Conservation (phyloP, 2,888 invertebrate genomes). For the Antheraea yamamai region DNA sequence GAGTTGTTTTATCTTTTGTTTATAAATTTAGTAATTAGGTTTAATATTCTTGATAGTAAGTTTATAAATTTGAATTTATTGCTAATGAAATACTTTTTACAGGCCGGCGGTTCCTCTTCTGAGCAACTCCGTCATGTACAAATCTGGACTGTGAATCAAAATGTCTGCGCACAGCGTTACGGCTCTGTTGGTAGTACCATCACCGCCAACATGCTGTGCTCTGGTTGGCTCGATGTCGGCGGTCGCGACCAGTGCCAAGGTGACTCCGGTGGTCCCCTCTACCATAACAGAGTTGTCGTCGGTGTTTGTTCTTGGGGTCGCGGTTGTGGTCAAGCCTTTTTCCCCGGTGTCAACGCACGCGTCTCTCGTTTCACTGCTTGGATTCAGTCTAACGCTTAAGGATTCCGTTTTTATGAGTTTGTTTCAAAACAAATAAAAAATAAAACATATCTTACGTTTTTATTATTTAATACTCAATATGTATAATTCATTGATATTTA, state of each 20-base stretch:
- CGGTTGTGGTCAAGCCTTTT: too few species aligned
- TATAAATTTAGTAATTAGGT: background rate
- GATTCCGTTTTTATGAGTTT: too few species aligned
- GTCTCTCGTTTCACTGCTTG: too few species aligned
- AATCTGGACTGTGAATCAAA: constrained; percentile 48
- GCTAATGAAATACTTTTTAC: constrained; percentile 22
- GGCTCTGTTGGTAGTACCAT: constrained; percentile 31
- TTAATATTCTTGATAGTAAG: background rate
- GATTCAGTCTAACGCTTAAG: too few species aligned
- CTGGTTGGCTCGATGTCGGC: constrained; percentile 57
- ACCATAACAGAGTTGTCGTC: too few species aligned
- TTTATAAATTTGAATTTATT: background rate
- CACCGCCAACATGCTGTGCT: constrained; percentile 58
- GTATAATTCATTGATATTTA: too few species aligned
- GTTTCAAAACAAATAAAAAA: too few species aligned
- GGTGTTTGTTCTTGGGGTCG: too few species aligned
- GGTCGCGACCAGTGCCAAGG: constrained; percentile 65
- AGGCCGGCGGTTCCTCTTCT: constrained; percentile 33
- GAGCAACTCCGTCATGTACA: constrained; percentile 48
- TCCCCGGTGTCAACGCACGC: too few species aligned
- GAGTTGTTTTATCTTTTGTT: constrained; percentile 27
- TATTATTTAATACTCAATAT: too few species aligned
- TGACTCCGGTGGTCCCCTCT: too few species aligned
- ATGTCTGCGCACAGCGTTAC: constrained; percentile 42
- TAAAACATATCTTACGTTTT: too few species aligned